phyloP scores from a whole-genome alignment of 2,888 invertebrate genomes.

The Xanthostigma xanthostigma region DNA sequence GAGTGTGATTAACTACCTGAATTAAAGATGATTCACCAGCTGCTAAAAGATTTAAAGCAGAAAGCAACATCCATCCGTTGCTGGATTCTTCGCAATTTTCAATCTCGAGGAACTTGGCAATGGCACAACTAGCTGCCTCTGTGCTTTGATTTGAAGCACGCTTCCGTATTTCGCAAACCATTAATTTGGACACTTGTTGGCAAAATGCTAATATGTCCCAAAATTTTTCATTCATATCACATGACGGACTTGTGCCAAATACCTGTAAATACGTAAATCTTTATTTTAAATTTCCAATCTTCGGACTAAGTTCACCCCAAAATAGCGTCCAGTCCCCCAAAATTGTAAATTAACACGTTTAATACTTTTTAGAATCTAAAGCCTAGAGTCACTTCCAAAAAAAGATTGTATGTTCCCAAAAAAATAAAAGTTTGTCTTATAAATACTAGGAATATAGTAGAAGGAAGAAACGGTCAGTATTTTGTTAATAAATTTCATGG shows the following conservation, averaged over 20 bases:
- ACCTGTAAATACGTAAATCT: slow-evolving; percentile 41
- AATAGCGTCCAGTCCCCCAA: too few species aligned
- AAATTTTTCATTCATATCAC: slow-evolving; percentile 94
- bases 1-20: slow-evolving; percentile 45
- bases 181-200: slow-evolving; percentile 83
- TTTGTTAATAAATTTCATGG: too few species aligned
- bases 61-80: slow-evolving; percentile 92
- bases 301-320: too few species aligned
- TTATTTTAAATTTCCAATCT: too few species aligned
- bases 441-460: too few species aligned
- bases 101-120: slow-evolving; percentile 92
- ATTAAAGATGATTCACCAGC: slow-evolving; percentile 81
- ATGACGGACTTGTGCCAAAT: slow-evolving; percentile 83
- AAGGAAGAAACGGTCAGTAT: too few species aligned
- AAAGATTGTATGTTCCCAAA: too few species aligned
- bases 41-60: slow-evolving; percentile 79
- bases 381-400: too few species aligned
- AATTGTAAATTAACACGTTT: too few species aligned
- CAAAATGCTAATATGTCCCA: slow-evolving; percentile 91
- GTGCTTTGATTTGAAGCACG: slow-evolving; percentile 93
- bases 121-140: slow-evolving; percentile 91
- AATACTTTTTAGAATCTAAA: too few species aligned
- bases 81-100: slow-evolving; percentile 88
- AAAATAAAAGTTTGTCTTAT: too few species aligned
- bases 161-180: slow-evolving; percentile 92